Base-by-base conservation (phyloP, 1,140 invertebrate genomes). In the Trichoplusia ni region DNA sequence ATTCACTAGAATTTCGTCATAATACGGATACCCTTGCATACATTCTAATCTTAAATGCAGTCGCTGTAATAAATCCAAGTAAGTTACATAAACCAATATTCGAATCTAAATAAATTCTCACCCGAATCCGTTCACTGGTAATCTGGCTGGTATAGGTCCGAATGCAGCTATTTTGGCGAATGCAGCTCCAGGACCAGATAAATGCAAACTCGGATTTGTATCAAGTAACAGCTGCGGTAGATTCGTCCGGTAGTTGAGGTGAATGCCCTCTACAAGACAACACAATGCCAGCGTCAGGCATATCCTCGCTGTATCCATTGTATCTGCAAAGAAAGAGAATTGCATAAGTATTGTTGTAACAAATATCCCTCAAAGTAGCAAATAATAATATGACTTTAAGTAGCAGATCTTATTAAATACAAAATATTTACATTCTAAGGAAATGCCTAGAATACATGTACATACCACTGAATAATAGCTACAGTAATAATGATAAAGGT, bases 71-170 rank as follows among this genome's bases (percentile, higher is more conserved):
- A 7, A 35, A 35, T 35, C n/a, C n/a, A 35, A 35, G 2, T n/a
- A n/a, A n/a, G n/a, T n/a, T n/a, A n/a, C n/a, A n/a, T n/a, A n/a
- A n/a, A n/a, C n/a, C n/a, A n/a, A n/a, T n/a, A n/a, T n/a, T n/a
- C n/a, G n/a, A n/a, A n/a, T 33, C 11, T 33, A n/a, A 33, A 33
- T 6, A 31, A 31, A 31, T 31, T 49, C 81, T 79, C 68, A 86
- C 84, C 84, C 84, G 51, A 81, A 81, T 53, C 84, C 84, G 69
- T 61, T 71, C 1, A 84, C 82, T 0, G 79, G 76, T 13, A 80
- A 51, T 66, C 84, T 78, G 40, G 76, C 71, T 7, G 75, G 64
- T 16, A 70, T 53, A 9, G 71, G 68, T 7, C 19, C 25, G 14
- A 40, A 42, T 21, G 61, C 60, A 31, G 58, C 31, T 11, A 72